Percentiles rank a stretch among this genome's conserved stretches.
phyloP scores from a whole-genome alignment of 2,113 vertebrate species.

The Trichomycterus rosablanca region DNA sequence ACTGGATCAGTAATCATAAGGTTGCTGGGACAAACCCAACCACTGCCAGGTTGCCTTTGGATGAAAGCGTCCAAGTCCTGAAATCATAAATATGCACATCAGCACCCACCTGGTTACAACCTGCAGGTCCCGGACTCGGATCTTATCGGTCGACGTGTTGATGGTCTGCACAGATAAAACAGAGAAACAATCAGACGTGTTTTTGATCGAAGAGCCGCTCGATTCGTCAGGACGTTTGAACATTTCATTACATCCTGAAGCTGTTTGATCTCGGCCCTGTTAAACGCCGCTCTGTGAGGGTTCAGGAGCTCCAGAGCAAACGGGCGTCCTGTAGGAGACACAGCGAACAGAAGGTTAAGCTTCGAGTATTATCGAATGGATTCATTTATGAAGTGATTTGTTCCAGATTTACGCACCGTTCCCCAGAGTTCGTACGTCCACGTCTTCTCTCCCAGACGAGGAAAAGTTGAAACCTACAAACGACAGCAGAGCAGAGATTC shows the following conservation, averaged over 20 bases:
- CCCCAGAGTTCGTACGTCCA: constrained; percentile 94
- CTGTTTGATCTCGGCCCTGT: constrained; percentile 72
- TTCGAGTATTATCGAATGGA: too few relatives aligned
- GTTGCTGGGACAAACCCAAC: too few relatives aligned
- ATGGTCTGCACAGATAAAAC: constrained; percentile 70
- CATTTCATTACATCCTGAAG: constrained; percentile 79
- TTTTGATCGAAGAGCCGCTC: background rate
- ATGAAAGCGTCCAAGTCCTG: too few relatives aligned
- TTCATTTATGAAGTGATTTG: too few relatives aligned
- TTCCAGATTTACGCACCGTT: constrained; percentile 71
- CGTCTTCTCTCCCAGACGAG: constrained; percentile 95
- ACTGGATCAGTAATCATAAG: too few relatives aligned
- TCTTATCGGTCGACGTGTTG: constrained; percentile 88
- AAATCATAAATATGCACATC: too few relatives aligned
- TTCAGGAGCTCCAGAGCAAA: constrained; percentile 94
- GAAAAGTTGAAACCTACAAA: constrained; percentile 93
- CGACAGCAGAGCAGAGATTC: background rate
- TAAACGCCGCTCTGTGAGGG: constrained; percentile 76
- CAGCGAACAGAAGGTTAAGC: background rate
- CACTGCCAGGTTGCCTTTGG: too few relatives aligned
- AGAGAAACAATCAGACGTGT: background rate
- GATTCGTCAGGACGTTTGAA: too few relatives aligned
- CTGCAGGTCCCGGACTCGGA: constrained; percentile 89
- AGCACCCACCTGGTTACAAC: constrained; percentile 90
- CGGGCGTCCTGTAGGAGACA: constrained; percentile 79